These are phyloP conservation scores for Malaclemys terrapin DNA, from an alignment of 2,113 vertebrate genomes.

Conservation along the genomic window DNA sequence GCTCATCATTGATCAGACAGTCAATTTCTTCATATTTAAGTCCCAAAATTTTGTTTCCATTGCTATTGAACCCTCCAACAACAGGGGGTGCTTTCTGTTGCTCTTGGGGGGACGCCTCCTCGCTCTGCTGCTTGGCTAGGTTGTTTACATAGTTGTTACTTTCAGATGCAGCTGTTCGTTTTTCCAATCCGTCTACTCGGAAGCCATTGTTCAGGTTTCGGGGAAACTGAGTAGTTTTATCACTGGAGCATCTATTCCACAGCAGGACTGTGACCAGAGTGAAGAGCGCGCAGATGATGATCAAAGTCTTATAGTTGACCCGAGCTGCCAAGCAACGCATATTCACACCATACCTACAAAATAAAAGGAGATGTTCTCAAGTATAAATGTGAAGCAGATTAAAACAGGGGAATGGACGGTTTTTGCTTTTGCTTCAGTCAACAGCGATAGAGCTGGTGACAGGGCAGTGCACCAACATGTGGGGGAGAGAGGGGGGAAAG, in stretches of 20 bases:
- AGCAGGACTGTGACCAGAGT: conserved; percentile 92
- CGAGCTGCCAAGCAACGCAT: conserved; percentile 98
- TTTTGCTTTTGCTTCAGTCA: background rate
- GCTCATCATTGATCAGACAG: conserved; percentile 96
- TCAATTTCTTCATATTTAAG: conserved; percentile 94
- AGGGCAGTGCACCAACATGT: rapidly evolving
- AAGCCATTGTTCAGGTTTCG: conserved; percentile 70
- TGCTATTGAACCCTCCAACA: conserved; percentile 67
- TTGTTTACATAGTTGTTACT: conserved; percentile 57
- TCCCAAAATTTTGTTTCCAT: conserved; percentile 72
- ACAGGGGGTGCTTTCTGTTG: conserved; percentile 86
- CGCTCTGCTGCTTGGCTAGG: conserved; percentile 79
- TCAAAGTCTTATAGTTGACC: conserved; percentile 97
- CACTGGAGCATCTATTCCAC: conserved; percentile 94
- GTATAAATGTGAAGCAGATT: too few species aligned
- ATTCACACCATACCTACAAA: conserved; percentile 88
- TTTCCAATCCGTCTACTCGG: conserved; percentile 78
- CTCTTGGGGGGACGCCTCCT: conserved; percentile 79
- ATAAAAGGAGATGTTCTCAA: background rate
- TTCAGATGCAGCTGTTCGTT: conserved; percentile 63
- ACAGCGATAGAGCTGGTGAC: too few species aligned
- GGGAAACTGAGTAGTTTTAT: conserved; percentile 78
- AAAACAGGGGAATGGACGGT: rapidly evolving
- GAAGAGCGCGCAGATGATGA: conserved; percentile 93
- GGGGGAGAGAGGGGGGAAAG: too few species aligned